phyloP scores from a whole-genome alignment of 2,797 vertebrate genomes.

The Melanotaenia boesemani region DNA sequence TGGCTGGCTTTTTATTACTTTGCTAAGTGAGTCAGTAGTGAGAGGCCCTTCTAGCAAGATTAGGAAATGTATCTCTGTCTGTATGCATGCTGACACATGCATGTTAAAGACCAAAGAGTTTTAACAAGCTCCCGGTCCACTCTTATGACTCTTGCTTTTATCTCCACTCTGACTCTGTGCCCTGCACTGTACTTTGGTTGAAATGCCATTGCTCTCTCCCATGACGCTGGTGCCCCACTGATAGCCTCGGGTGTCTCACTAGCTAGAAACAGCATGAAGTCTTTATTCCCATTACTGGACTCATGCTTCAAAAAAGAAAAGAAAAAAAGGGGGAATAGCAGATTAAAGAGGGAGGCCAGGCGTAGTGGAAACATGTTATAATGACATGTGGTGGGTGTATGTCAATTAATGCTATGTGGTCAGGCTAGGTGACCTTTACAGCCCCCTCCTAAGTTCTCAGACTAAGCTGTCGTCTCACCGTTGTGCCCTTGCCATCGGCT shows the following conservation, averaged over 20 bases:
- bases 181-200: constrained; percentile 8
- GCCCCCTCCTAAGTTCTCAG: constrained; percentile 56
- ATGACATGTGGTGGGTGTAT: constrained; percentile 39
- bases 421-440: constrained; percentile 58
- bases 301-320: constrained; percentile 8
- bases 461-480: constrained; percentile 38
- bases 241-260: constrained; percentile 22
- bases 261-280: constrained; percentile 15
- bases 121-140: constrained; percentile 35
- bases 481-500: constrained; percentile 30
- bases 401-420: constrained; percentile 60
- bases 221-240: constrained; percentile 10
- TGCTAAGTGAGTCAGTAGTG: constrained; percentile 27
- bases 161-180: constrained; percentile 20
- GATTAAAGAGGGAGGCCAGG: constrained; percentile 23
- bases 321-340: neutral
- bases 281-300: constrained; percentile 36
- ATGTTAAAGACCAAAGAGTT: constrained; percentile 46
- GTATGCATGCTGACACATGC: constrained; percentile 46
- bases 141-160: constrained; percentile 32
- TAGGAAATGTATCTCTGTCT: constrained; percentile 40
- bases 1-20: constrained; percentile 40
- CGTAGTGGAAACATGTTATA: constrained; percentile 63
- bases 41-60: constrained; percentile 35
- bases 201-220: constrained; percentile 41